Evolutionary conservation across 2,113 vertebrate species (phyloP).

Genomic region (Paracanthobrama guichenoti): DNA sequence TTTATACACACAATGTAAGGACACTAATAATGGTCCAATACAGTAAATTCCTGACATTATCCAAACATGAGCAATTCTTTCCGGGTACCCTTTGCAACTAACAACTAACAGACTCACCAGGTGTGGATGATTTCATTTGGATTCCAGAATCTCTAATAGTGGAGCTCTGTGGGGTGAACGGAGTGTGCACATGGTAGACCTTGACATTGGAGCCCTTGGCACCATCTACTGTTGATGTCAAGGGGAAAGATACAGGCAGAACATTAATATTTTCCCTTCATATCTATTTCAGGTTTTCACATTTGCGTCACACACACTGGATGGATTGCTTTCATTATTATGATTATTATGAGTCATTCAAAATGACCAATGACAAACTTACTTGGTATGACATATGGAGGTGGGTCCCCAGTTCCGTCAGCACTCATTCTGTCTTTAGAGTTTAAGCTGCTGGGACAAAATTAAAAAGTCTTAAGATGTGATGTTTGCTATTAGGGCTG

Average conservation of each 20-base stretch:
- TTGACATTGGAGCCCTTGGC: constrained; percentile 50
- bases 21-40: neutral
- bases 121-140: neutral
- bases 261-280: neutral
- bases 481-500: neutral
- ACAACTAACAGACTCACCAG: constrained; percentile 58
- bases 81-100: neutral
- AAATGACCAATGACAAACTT: constrained; percentile 6
- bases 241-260: neutral
- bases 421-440: constrained; percentile 63
- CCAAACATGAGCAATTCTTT: neutral
- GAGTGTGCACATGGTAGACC: constrained; percentile 73
- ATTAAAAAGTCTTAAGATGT: neutral
- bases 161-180: constrained; percentile 58
- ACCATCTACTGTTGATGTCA: constrained; percentile 27
- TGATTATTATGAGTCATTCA: neutral
- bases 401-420: constrained; percentile 31
- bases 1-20: neutral
- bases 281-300: neutral
- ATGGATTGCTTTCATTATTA: neutral
- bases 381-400: constrained; percentile 68
- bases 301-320: neutral
- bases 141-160: neutral
- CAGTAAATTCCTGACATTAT: neutral
- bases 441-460: neutral